Conservation (phyloP, 2,113 vertebrate genomes). For the Protobothrops mucrosquamatus region DNA sequence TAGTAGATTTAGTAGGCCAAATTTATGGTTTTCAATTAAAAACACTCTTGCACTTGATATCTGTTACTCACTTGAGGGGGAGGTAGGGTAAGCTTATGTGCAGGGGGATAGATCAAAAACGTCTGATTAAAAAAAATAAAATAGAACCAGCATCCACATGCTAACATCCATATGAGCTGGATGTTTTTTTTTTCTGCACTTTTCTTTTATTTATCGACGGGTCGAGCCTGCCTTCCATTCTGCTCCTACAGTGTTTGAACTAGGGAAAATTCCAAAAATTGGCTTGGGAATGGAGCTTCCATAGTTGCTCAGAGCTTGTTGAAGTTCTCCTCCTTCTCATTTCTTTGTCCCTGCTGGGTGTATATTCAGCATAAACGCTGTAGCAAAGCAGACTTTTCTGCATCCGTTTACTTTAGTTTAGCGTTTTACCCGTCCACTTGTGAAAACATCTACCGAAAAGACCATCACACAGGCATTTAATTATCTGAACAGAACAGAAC, state of each 20-base stretch:
- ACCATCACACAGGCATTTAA: neutral
- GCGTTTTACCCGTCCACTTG: neutral
- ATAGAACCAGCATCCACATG: neutral
- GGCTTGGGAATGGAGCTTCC: neutral
- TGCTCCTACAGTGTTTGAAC: neutral
- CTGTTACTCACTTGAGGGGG: slow-evolving; percentile 11
- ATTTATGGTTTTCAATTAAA: slow-evolving; percentile 77
- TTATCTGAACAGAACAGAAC: neutral
- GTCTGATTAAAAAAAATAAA: neutral
- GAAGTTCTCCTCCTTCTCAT: neutral
- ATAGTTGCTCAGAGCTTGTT: neutral
- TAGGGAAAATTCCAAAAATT: neutral
- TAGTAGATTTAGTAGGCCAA: slow-evolving; percentile 80
- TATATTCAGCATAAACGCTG: neutral
- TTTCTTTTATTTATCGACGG: no score
- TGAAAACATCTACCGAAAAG: neutral
- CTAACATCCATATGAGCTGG: neutral
- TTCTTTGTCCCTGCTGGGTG: neutral
- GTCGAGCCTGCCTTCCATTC: neutral
- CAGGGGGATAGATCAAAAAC: neutral
- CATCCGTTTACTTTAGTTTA: neutral
- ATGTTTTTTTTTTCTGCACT: neutral
- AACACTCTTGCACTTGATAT: slow-evolving; percentile 39
- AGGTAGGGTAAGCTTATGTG: neutral
- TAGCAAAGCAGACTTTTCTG: neutral